These are phyloP conservation scores for Fistularia tabacaria DNA, from an alignment of 2,797 vertebrate species.

Conservation along the genomic window DNA sequence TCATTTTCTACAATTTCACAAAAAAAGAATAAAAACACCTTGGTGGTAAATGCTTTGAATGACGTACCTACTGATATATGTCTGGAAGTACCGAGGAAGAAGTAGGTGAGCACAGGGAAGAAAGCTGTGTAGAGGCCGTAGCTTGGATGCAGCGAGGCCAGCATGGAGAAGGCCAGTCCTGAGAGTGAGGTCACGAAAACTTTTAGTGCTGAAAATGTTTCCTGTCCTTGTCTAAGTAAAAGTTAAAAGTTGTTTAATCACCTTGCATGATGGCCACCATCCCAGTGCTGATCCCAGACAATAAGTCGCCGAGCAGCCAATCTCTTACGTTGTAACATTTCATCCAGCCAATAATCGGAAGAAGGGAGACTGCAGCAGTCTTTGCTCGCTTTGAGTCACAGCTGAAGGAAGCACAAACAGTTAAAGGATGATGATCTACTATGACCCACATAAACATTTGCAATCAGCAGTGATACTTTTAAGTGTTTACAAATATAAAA, in stretches of 20 bases:
- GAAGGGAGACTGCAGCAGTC: constrained; percentile 67
- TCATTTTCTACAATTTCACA: too few relatives aligned
- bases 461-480: too few relatives aligned
- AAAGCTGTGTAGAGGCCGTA: constrained; percentile 90
- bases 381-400: constrained; percentile 80
- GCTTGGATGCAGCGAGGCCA: constrained; percentile 80
- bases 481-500: too few relatives aligned
- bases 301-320: constrained; percentile 85
- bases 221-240: background rate
- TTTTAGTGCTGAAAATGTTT: background rate
- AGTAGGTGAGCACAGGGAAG: constrained; percentile 84
- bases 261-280: constrained; percentile 91
- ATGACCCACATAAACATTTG: too few relatives aligned
- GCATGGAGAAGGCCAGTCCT: constrained; percentile 88
- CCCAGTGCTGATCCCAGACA: constrained; percentile 90
- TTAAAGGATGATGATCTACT: background rate
- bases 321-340: constrained; percentile 80
- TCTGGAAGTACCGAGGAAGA: constrained; percentile 90
- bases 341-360: constrained; percentile 87
- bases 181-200: constrained; percentile 2
- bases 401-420: constrained; percentile 54
- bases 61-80: constrained; percentile 91
- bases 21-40: too few relatives aligned
- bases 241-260: constrained; percentile 44
- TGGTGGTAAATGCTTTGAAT: background rate